Base-by-base conservation (phyloP, 2,113 vertebrate genomes). In the Apeltes quadracus region DNA sequence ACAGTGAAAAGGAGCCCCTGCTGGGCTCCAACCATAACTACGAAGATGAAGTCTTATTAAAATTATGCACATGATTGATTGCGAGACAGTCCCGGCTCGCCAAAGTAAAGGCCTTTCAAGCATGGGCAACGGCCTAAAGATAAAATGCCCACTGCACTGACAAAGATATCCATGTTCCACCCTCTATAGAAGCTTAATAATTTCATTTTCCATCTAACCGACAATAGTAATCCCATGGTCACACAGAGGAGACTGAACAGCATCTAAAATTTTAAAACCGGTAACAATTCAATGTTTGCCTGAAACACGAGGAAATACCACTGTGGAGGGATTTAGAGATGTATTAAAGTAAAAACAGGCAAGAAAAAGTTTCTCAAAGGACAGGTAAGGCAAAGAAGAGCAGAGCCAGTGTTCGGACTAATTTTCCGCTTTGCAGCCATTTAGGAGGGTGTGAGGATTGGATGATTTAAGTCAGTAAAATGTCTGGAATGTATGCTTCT, bases 1-100 rank as follows among this genome's bases (percentile, higher is more conserved):
- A 81, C 59, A 61, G 77, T 86, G 81, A 84, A 88, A 78, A 72
- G 70, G 58, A 85, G 75, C 61, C 84, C 69, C 72, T 53, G 53
- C 67, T 75, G 85, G 75, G 67, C 81, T 72, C 64, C 38, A 12
- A 27, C 78, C 80, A 43, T 71, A 69, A 81, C 83, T 78, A 73
- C 50, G 65, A 80, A 78, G 81, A 81, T 84, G 63, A 84, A 75
- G 81, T 85, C 85, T 81, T 85, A 84, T 89, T 88, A 88, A 85
- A 88, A 84, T 72, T 87, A 78, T 78, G 70, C 87, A 85, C 89
- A 82, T 87, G 87, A 84, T 84, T 80, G 84, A 83, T 78, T 88
- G 69, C 22, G 55, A 81, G 72, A 74, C 75, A 59, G 81, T 55
- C 61, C 53, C 39, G 32, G 61, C 44, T 84, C 64, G 62, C 29